Evolutionary conservation across 64 coral and sea anemone genomes (phyloP), one percentile per base, ranked within the genome.

Genomic region (Acropora tenuis): DNA sequence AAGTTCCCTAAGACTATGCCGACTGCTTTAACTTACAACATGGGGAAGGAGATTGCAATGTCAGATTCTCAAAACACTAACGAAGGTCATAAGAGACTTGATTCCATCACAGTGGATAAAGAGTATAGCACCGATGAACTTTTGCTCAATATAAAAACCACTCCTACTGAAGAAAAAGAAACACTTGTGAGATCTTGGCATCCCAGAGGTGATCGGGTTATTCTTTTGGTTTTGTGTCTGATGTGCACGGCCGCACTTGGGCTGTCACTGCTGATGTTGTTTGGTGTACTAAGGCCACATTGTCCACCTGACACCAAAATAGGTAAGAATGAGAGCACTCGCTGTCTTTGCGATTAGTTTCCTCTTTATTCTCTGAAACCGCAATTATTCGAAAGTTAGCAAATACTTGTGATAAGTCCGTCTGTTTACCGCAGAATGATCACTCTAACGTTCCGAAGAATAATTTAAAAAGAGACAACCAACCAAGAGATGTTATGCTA

Each of bases 231-330:
- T 69, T 16, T 84, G 18, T 84, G 81, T 18, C 8, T 84, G 59
- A 68, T 84, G 61, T 84, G 60, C 16, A 63, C 61, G 16, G 60
- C 63, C 16, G 46, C 81, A 30, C 10, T 84, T 8, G 18, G 47
- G 16, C 81, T 84, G 5, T 69, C 81, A 2, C 44, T 84, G 15
- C 45, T 84, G 13, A 69, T 84, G 81, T 1, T 84, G 43, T 84
- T 84, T 20, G 81, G 81, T 2, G 40, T 69, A 4, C 43, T 84
- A 10, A 61, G 43, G 6, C 42, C 61, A 19, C 1, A 84, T 19
- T 84, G 63, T 45, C 41, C 81, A 41, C 49, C 43, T 63, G 19
- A 59, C 9, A 41, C 43, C 15, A 63, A 84, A 84, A 68, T 63
- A 84, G 81, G 81, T 84, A 8, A 3, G 43, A 43, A 47, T 15